phyloP scores from a whole-genome alignment of 2,797 vertebrate species.

The Streptopelia turtur region DNA sequence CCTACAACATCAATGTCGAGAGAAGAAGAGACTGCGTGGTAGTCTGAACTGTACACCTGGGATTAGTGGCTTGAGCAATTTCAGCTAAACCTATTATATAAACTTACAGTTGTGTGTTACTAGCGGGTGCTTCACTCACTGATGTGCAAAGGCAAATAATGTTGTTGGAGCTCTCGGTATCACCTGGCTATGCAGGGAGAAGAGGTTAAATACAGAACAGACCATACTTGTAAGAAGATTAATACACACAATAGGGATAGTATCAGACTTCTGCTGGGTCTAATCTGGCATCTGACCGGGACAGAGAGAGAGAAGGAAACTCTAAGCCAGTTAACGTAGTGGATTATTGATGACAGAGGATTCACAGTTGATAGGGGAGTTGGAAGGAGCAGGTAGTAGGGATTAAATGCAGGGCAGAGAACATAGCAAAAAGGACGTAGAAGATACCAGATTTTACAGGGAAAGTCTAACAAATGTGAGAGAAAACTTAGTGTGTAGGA shows the following conservation, averaged over 20 bases:
- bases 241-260: conserved; percentile 37
- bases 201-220: conserved; percentile 62
- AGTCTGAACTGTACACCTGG: neutral
- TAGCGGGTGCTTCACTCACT: neutral
- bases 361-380: conserved; percentile 23
- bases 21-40: neutral
- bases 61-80: neutral
- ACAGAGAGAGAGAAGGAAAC: conserved; percentile 53
- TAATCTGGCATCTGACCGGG: conserved; percentile 58
- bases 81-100: neutral
- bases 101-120: neutral
- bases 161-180: neutral
- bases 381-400: neutral
- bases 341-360: conserved; percentile 60
- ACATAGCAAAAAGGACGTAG: neutral
- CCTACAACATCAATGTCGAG: neutral
- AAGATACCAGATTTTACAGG: neutral
- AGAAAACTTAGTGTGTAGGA: neutral
- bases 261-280: conserved; percentile 40
- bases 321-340: conserved; percentile 56
- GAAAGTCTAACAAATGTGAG: neutral
- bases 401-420: neutral
- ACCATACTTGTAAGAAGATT: conserved; percentile 58
- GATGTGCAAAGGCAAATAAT: neutral
- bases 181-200: neutral